Conservation (phyloP, 1,140 invertebrate species). For the Rhysida immarginata region DNA sequence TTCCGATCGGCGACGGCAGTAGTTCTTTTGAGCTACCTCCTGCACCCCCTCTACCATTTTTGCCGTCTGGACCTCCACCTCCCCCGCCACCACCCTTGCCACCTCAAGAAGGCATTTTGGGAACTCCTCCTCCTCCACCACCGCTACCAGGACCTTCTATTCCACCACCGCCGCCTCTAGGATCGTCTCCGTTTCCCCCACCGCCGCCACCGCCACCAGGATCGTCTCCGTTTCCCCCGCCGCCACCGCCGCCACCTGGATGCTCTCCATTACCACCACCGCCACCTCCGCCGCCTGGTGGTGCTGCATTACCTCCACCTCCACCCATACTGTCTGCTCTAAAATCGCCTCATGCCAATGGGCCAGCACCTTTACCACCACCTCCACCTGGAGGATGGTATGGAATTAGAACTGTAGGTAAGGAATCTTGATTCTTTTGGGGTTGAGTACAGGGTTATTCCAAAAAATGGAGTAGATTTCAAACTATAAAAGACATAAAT, state of each 20-base stretch:
- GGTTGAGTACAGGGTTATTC: too few species aligned
- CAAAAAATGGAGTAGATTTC: too few species aligned
- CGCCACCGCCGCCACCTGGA: conserved; percentile 20
- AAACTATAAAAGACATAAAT: too few species aligned
- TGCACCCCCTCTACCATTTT: too few species aligned
- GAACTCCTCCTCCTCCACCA: conserved; percentile 19
- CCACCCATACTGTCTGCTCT: conserved; percentile 26
- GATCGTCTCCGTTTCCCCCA: conserved; percentile 22
- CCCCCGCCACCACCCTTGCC: conserved; percentile 18
- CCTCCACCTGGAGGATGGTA: conserved; percentile 61
- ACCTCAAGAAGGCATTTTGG: conserved; percentile 2
- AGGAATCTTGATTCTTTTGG: too few species aligned
- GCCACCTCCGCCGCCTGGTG: conserved; percentile 29
- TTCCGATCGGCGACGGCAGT: conserved; percentile 15
- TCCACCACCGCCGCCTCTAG: too few species aligned
- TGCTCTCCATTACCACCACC: conserved; percentile 31
- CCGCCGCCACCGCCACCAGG: conserved; percentile 32
- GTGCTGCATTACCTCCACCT: conserved; percentile 20
- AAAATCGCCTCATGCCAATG: conserved; percentile 18
- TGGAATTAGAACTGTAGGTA: conserved; percentile 40
- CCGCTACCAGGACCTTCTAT: conserved; percentile 22
- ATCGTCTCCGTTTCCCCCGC: too few species aligned
- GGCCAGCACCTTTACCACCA: conserved; percentile 41
- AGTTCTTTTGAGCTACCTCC: conserved; percentile 24
- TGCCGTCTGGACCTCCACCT: conserved; percentile 18